Evolutionary conservation across 1,140 invertebrate genomes (phyloP), one percentile per base, ranked within the genome.

Genomic region (Philopotamus ludificatus): DNA sequence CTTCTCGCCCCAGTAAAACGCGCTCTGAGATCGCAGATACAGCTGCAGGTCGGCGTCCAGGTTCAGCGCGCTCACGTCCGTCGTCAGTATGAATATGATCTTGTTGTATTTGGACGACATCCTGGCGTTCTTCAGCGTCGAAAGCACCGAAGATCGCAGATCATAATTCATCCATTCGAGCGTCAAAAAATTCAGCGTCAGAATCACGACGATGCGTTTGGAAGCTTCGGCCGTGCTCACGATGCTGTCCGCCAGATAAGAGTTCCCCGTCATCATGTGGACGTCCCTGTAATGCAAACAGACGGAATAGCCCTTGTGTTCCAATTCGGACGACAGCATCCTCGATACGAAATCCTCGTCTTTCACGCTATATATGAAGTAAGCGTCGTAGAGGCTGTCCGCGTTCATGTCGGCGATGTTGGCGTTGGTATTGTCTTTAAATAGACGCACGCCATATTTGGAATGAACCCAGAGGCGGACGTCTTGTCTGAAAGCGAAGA

Each of bases 351-450:
- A 90, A 67, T 89, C 85, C 50, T 91, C 87, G 77, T 95, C 92
- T 75, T 91, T 87, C 70, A 89, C 87, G 77, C 90, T 91, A 80
- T 94, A 94, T 63, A 93, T 87, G 73, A 95, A 82, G 76, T 93
- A 95, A 44, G 91, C 92, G 73, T 95, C 93, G 76, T 91, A 93
- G 26, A 92, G 80, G 61, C 89, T 85, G 73, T 90, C 89, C 26
- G 85, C 82, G 73, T 89, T 87, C 65, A 82, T 74, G 59, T 86
- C 83, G 41, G 79, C 78, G 21, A 79, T 79, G 54, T 80, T 79
- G 3, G 76, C 67, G 70, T 82, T 73, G 68, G 82, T 70, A 70
- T 77, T 71, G 78, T 83, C 81, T 79, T 85, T 81, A 62, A 89
- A 89, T 34, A 93, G 79, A 25, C 90, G 81, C 0, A 92, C 79